Evolutionary conservation across 2,888 invertebrate genomes (phyloP).

Genomic region (Hirtodrosophila confusa): DNA sequence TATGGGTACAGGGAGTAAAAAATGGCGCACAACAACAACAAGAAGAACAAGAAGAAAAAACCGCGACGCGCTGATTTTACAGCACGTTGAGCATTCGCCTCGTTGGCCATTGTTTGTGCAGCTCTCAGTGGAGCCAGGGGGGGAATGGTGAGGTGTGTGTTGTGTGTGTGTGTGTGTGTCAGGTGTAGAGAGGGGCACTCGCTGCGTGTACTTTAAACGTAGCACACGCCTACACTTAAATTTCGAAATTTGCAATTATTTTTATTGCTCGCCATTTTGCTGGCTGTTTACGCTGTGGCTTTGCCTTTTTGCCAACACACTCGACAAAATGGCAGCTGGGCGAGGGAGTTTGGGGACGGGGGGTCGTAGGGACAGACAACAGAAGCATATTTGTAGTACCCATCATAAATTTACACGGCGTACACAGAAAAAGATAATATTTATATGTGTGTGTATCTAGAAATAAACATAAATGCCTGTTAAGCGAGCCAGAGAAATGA

Average conservation of each 20-base stretch:
- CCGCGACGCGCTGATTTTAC: slow-evolving; percentile 74
- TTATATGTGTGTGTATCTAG: slow-evolving; percentile 17
- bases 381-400: slow-evolving; percentile 24
- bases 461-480: slow-evolving; percentile 63
- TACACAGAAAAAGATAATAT: slow-evolving; percentile 21
- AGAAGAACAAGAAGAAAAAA: slow-evolving; percentile 35
- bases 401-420: slow-evolving; percentile 68
- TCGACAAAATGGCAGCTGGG: slow-evolving; percentile 17
- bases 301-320: slow-evolving; percentile 32
- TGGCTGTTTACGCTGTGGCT: slow-evolving; percentile 58
- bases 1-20: no score
- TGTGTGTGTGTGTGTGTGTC: not conserved
- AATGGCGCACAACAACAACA: slow-evolving; percentile 24
- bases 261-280: slow-evolving; percentile 78
- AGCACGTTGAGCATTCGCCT: slow-evolving; percentile 72
- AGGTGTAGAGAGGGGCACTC: not conserved
- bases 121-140: not conserved
- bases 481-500: slow-evolving; percentile 20
- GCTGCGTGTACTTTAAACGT: slow-evolving; percentile 63
- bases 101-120: slow-evolving; percentile 72
- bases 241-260: slow-evolving; percentile 79
- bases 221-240: slow-evolving; percentile 74
- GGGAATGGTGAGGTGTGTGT: no score
- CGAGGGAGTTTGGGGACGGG: not conserved
- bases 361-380: not conserved